Base-by-base conservation (phyloP, 1,140 invertebrate species). In the Diprion similis region DNA sequence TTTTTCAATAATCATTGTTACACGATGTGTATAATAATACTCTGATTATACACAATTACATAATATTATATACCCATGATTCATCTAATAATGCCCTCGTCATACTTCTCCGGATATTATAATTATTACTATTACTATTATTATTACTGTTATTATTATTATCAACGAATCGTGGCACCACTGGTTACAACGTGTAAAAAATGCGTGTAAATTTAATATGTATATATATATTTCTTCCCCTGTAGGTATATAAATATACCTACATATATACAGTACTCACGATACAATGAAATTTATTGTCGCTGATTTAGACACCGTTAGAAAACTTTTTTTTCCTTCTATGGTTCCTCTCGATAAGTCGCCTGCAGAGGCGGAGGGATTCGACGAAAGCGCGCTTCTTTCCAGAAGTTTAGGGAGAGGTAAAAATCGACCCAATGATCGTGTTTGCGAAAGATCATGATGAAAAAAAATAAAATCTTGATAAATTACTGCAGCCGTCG, bases 1-100 rank as follows among this genome's bases (percentile, higher is more conserved):
- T 17, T 65, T 45, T 65, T 72, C 73, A 17, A 71, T 74, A 73
- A 46, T n/a, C 11, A 66, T 76, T 75, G 65, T 64, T 46, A 73
- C 51, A 13, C 59, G 71, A 15, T 17, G 19, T 71, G 67, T 75
- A 73, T 59, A 48, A 70, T 64, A 10, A 46, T 70, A 13, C 19
- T 19, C 8, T 70, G 10, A 70, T 70, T 11, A 19, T 19, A 70
- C n/a, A 59, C n/a, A 59, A 59, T 59, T 59, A 37, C 24, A 37
- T 37, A 37, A 3, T 37, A 37, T 6, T 6, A 4, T 37, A 37
- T 37, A 37, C 24, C 24, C 24, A 37, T 37, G 24, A 37, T 37
- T 37, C 24, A 37, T 37, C 51, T 59, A 59, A 15, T 59, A 59
- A 59, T 59, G 51, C 51, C 51, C 51, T 59, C n/a, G 24, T 37